Evolutionary conservation across 2,888 invertebrate species (phyloP), one percentile per base, ranked within the genome.

Genomic region (Lepas anatifera): DNA sequence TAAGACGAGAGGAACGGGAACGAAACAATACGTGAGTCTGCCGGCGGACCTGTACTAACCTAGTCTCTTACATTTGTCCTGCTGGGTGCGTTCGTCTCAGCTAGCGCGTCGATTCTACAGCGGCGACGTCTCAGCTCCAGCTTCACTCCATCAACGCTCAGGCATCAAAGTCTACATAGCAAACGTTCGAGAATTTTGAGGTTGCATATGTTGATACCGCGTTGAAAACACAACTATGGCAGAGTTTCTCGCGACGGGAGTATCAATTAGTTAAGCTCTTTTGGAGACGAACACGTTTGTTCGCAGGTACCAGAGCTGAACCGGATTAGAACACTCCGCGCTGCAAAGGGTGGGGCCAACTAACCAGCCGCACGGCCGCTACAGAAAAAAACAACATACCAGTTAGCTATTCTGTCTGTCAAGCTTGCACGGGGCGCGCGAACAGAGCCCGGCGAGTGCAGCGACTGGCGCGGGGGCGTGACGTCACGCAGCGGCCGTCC

Each of bases 1-100:
- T 58, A 58, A 32, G 58, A 58, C 58, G 58, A 58, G n/a, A n/a
- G 32, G 58, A 58, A 58, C 58, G 32, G 58, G 32, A 58, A 58
- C 58, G 32, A 32, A 58, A 58, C 58, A 32, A 58, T 58, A 27
- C 32, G 58, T 58, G 58, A 58, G 32, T 29, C 58, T 32, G 58
- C 29, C 58, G 32, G 13, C 29, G 32, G 32, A 32, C 32, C n/a
- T 29, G 32, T 58, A 22, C 58, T 58, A 58, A 11, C 32, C 58
- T 58, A 58, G 18, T 58, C 29, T 58, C 58, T 29, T 58, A 32
- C 58, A 58, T 58, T 32, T 58, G 58, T 58, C 58, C 58, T 32
- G 25, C 32, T 32, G 8, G 13, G 1, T n/a, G n/a, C n/a, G n/a
- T n/a, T n/a, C n/a, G n/a, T n/a, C n/a, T n/a, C n/a, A n/a, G n/a